Conservation (phyloP, 2,797 vertebrate genomes). For the Sebastes hopkinsi region DNA sequence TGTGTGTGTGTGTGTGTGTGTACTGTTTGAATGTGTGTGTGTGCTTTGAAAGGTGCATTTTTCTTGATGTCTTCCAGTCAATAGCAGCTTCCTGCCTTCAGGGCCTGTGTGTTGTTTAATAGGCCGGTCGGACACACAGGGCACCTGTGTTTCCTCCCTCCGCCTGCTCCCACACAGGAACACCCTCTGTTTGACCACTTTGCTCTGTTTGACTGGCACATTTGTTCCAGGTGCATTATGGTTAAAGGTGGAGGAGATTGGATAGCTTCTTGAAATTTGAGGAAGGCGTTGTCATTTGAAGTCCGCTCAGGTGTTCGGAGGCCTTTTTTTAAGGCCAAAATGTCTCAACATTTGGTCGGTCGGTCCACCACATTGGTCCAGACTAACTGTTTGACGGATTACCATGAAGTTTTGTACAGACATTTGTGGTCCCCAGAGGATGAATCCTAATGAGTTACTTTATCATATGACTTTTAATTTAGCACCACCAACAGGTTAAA, state of each 20-base stretch:
- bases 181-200: slow-evolving; percentile 71
- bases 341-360: neutral
- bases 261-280: slow-evolving; percentile 70
- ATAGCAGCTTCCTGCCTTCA: slow-evolving; percentile 81
- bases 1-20: slow-evolving; percentile 4
- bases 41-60: slow-evolving; percentile 81
- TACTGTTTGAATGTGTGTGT: slow-evolving; percentile 27
- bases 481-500: neutral
- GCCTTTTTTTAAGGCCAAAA: neutral
- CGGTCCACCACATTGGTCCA: neutral
- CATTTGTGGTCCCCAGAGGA: neutral
- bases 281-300: slow-evolving; percentile 55
- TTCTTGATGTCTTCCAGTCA: slow-evolving; percentile 82
- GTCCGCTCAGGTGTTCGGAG: slow-evolving; percentile 51
- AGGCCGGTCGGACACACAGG: slow-evolving; percentile 72
- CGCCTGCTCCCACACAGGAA: slow-evolving; percentile 51
- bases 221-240: slow-evolving; percentile 70
- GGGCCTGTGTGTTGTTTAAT: slow-evolving; percentile 77
- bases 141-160: slow-evolving; percentile 75
- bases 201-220: slow-evolving; percentile 69
- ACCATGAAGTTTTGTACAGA: neutral
- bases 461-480: neutral
- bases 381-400: neutral
- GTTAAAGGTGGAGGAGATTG: slow-evolving; percentile 62
- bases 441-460: neutral